Evolutionary conservation across 2,113 vertebrate genomes (phyloP), one percentile per base, ranked within the genome.

Genomic region (Leuciscus idus): DNA sequence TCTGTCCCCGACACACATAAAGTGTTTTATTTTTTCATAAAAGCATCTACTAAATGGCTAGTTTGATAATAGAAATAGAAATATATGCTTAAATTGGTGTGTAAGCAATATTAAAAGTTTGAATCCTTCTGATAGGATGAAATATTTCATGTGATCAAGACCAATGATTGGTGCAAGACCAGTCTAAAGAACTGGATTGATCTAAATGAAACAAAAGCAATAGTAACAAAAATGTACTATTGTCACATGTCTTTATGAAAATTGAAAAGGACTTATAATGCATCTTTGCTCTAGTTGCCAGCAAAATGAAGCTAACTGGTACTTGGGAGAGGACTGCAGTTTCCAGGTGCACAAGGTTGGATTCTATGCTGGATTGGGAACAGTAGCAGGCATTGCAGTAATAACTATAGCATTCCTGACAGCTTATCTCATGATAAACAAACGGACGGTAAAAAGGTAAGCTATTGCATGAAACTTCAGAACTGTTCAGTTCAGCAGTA

Each of bases 261-360:
- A 52, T 19, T 30, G 13, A 28, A 73, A 12, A 50, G 1, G 2
- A 7, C 26, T 74, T 30, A 19, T 15, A 64, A 30, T 77, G 62
- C 23, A 62, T 82, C 2, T 86, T 36, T 74, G 0, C 74, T 83
- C 1, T 66, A 90, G 89, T 33, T 90, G 89, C 46, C 50, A 6
- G 15, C 46, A 89, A 1, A 21, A 26, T 50, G 66, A 66, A 17
- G 70, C 6, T 10, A 50, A 52, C 12, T 92, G 90, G 91, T 92
- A 86, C 84, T 57, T 90, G 55, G 91, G 90, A 72, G 36, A 33
- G 4, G 70, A 86, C 33, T 92, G 91, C 68, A 36, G 15, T 2
- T 30, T 80, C 61, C 30, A 73, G 50, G 68, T 92, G 39, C 66
- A 74, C 85, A 92, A 91, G 83, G 70, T 72, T 26, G 91, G 89